A percentile compares a stretch with the other conserved stretches of the same genome.
Evolutionary conservation across 2,113 vertebrate genomes (phyloP).

Genomic region (Odocoileus virginianus): DNA sequence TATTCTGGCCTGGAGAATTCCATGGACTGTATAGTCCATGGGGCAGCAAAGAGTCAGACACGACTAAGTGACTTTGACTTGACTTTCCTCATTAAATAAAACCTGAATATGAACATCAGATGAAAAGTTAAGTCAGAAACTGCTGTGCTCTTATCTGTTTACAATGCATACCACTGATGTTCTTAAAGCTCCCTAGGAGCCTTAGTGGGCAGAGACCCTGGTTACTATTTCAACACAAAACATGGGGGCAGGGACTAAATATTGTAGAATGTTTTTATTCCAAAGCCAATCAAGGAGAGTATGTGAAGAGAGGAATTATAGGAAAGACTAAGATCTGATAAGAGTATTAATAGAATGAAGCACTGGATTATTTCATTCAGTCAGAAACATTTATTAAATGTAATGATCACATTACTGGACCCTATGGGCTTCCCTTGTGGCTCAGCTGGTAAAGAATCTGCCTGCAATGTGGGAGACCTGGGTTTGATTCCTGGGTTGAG

Average conservation of each 20-base stretch:
- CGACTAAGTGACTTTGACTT: background rate
- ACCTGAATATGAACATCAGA: background rate
- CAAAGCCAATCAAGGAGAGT: slow-evolving; percentile 8
- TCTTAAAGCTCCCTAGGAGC: background rate
- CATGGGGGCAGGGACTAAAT: background rate
- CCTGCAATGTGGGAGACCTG: background rate
- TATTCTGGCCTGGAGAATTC: background rate
- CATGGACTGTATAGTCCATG: background rate
- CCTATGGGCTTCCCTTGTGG: background rate
- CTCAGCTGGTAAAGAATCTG: background rate
- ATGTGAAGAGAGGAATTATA: slow-evolving; percentile 3
- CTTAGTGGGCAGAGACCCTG: background rate
- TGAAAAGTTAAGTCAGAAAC: slow-evolving; percentile 14
- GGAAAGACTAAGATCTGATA: background rate
- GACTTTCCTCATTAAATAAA: background rate
- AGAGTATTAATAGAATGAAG: background rate
- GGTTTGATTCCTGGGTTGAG: background rate
- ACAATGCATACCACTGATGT: background rate
- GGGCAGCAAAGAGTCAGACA: background rate
- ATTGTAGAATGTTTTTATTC: background rate
- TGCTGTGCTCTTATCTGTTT: slow-evolving; percentile 22
- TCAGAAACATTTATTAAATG: slow-evolving; percentile 40
- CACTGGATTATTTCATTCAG: background rate
- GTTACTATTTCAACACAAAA: slow-evolving; percentile 51
- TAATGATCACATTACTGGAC: background rate